Percentiles rank a stretch among this genome's conserved stretches.
phyloP scores from a whole-genome alignment of 2,797 vertebrate species.

The Spinibarbus caldwelli region DNA sequence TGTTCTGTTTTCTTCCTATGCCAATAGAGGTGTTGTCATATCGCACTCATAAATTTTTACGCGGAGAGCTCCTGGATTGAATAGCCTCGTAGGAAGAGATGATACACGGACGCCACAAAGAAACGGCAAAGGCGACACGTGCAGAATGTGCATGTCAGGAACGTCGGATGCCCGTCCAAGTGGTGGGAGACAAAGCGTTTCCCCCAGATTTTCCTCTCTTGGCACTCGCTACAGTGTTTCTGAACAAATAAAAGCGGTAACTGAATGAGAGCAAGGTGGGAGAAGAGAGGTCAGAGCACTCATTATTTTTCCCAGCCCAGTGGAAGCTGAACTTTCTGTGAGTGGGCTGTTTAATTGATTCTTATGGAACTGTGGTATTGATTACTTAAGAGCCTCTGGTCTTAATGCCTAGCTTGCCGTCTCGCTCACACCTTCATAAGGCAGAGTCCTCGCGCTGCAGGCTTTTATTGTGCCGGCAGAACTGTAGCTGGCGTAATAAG shows the following conservation, averaged over 20 bases:
- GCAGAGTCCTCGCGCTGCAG: conserved; percentile 68
- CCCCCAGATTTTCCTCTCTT: conserved; percentile 20
- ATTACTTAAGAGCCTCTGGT: conserved; percentile 87
- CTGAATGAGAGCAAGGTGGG: conserved; percentile 61
- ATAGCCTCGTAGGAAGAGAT: conserved; percentile 40
- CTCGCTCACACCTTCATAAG: conserved; percentile 70
- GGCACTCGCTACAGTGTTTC: conserved; percentile 40
- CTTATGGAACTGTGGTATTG: conserved; percentile 76
- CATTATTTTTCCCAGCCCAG: conserved; percentile 64
- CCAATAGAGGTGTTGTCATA: conserved; percentile 78
- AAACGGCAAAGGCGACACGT: background rate
- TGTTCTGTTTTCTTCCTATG: conserved; percentile 78
- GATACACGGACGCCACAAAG: conserved; percentile 38
- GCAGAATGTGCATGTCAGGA: conserved; percentile 20
- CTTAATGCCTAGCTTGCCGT: conserved; percentile 75
- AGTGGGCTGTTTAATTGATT: conserved; percentile 85
- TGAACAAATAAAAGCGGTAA: conserved; percentile 59
- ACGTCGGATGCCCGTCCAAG: background rate
- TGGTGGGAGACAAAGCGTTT: conserved; percentile 31
- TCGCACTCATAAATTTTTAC: conserved; percentile 73
- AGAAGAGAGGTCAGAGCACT: conserved; percentile 65
- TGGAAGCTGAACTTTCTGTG: conserved; percentile 68
- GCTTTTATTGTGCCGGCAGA: conserved; percentile 49
- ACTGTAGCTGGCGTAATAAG: conserved; percentile 25
- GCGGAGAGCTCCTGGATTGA: conserved; percentile 66